These are phyloP conservation scores for Molorchus minor DNA, from an alignment of 2,888 invertebrate species.

Conservation along the genomic window DNA sequence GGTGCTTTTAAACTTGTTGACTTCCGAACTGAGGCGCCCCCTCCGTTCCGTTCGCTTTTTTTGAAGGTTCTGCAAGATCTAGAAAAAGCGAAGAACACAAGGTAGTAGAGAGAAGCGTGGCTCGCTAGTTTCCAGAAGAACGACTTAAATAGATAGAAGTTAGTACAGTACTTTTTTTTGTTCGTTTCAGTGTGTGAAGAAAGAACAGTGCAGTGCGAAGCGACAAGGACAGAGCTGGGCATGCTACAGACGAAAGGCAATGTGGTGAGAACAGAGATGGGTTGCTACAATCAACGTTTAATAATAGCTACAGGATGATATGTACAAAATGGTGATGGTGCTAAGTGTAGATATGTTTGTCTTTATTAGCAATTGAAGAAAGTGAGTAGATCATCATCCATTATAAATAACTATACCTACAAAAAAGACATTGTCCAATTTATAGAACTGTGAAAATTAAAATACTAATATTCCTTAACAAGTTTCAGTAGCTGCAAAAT, in stretches of 20 bases:
- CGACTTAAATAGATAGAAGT: slow-evolving; percentile 50
- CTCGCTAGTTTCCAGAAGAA: slow-evolving; percentile 61
- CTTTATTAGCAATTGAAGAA: not conserved
- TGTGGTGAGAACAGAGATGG: slow-evolving; percentile 18
- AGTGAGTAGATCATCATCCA: no score
- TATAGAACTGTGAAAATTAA: no score
- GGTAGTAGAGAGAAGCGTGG: slow-evolving; percentile 75
- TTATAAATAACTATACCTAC: no score
- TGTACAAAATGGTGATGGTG: slow-evolving; percentile 13
- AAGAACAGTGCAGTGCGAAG: slow-evolving; percentile 49
- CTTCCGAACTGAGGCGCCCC: slow-evolving; percentile 95
- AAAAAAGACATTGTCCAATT: no score
- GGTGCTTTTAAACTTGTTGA: slow-evolving; percentile 91
- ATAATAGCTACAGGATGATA: slow-evolving; percentile 10
- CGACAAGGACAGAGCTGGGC: slow-evolving; percentile 48
- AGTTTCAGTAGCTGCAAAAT: no score
- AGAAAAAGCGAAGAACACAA: slow-evolving; percentile 92
- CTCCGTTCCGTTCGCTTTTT: slow-evolving; percentile 98
- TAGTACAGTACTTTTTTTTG: slow-evolving; percentile 26
- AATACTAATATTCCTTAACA: no score
- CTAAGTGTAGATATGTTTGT: slow-evolving; percentile 9
- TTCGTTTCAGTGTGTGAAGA: slow-evolving; percentile 28
- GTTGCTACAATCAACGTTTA: slow-evolving; percentile 22
- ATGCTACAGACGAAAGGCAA: slow-evolving; percentile 38
- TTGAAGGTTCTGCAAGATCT: slow-evolving; percentile 99